Conservation (phyloP, 2,113 vertebrate genomes). For the Microcebus jonahi region DNA sequence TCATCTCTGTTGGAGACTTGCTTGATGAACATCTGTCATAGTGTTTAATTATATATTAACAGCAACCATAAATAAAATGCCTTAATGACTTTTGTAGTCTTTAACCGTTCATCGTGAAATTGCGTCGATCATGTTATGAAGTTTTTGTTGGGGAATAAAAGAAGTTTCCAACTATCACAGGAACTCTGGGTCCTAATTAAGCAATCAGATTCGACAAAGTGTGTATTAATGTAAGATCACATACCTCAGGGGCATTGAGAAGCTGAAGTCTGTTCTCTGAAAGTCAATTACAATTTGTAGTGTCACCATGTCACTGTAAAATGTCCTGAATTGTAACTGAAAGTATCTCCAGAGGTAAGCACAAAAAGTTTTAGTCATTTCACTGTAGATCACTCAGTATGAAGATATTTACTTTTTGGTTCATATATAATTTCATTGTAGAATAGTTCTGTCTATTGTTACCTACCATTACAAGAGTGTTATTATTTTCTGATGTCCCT, state of each 20-base stretch:
- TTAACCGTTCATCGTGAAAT: slow-evolving; percentile 48
- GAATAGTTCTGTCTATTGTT: neutral
- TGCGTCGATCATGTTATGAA: slow-evolving; percentile 29
- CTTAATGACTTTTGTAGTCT: slow-evolving; percentile 28
- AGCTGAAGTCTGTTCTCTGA: slow-evolving; percentile 60
- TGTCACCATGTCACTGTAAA: slow-evolving; percentile 44
- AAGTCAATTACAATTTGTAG: slow-evolving; percentile 57
- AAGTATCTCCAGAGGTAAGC: neutral
- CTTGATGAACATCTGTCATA: slow-evolving; percentile 26
- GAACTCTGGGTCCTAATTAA: slow-evolving; percentile 74
- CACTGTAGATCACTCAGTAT: neutral
- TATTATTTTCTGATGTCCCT: neutral
- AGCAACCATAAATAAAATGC: neutral
- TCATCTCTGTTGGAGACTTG: neutral
- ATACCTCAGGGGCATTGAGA: neutral
- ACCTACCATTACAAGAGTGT: neutral
- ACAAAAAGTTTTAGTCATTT: neutral
- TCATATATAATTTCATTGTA: neutral
- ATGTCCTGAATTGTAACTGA: slow-evolving; percentile 30
- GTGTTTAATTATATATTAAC: slow-evolving; percentile 65
- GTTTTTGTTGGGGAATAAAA: slow-evolving; percentile 39
- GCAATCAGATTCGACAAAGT: slow-evolving; percentile 62
- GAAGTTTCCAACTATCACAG: slow-evolving; percentile 65
- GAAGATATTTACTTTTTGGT: neutral
- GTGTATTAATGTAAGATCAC: slow-evolving; percentile 68